Base-by-base conservation (phyloP, 1,140 invertebrate genomes). In the Leguminivora glycinivorella region DNA sequence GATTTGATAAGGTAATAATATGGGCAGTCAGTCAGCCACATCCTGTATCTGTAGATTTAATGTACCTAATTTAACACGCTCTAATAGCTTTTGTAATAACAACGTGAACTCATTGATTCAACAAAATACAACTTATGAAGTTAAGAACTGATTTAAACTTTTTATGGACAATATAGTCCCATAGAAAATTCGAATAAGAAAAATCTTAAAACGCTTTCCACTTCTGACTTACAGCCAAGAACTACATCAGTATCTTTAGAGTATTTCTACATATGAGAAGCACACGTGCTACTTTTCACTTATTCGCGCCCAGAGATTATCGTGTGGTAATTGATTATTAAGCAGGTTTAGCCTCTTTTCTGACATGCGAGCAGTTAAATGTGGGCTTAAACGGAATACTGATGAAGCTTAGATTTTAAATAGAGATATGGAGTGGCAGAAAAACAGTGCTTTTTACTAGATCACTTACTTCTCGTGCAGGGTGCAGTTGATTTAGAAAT, bases 321-420 rank as follows among this genome's bases (percentile, higher is more conserved):
- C 29, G 58, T 63, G 58, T 31, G 58, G 58, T 63, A 63, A 63
- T 63, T 63, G 26, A 63, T 63, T 63, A 63, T 31, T 63, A 63
- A 63, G 26, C 58, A 63, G 58, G 58, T 63, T 63, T 26, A 29
- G 26, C 58, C 25, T 17, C 26, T 17, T 63, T 63, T 63, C 26
- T 26, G 58, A 34, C 26, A 63, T 34, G 17, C 26, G 17, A 29
- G 12, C 24, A 17, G 24, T 14, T 60, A 60, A 60, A 14, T 29
- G 40, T 43, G 26, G 26, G 24, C 25, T 63, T 63, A 22, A 56
- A 24, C 17, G 4, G 58, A 63, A 63, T 63, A 29, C 17, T 63
- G 14, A 63, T 63, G 26, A 63, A 34, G 58, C n/a, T 34, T 34
- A n/a, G 58, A 31, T 52, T 52, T 52, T 52, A 52, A 52, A 52